A percentile compares a stretch with the other conserved stretches of the same genome.
These are phyloP conservation scores for Notarius quadriscutis DNA, from an alignment of 2,113 vertebrate species.

Conservation along the genomic window DNA sequence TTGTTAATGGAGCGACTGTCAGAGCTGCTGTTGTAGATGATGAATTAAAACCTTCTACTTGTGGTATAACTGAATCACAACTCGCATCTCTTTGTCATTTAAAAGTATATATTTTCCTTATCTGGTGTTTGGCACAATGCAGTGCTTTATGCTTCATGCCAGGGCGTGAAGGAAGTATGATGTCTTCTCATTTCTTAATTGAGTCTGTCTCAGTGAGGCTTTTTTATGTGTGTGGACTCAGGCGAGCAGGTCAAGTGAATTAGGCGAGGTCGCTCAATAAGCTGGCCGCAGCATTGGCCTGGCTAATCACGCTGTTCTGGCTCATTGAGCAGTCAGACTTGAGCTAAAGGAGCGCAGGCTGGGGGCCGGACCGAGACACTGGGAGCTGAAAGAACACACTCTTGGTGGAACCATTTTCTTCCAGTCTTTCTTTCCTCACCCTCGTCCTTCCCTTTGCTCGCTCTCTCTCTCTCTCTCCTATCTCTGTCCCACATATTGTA, in stretches of 20 bases:
- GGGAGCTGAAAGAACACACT: constrained; percentile 13
- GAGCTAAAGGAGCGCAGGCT: constrained; percentile 34
- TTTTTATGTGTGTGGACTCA: constrained; percentile 43
- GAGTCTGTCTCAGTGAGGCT: constrained; percentile 8
- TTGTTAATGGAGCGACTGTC: neutral
- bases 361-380: constrained; percentile 16
- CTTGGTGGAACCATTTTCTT: constrained; percentile 19
- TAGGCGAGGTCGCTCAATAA: constrained; percentile 56
- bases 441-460: neutral
- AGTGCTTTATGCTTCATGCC: neutral
- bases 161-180: neutral
- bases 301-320: constrained; percentile 55
- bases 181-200: constrained; percentile 31
- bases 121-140: neutral
- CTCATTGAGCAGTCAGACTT: constrained; percentile 52
- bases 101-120: neutral
- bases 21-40: neutral
- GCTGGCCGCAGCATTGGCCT: constrained; percentile 41
- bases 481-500: constrained; percentile 7
- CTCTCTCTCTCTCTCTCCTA: neutral
- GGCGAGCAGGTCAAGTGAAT: constrained; percentile 53
- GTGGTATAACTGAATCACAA: neutral
- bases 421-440: neutral
- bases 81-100: neutral
- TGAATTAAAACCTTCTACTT: neutral